Percentiles rank a stretch among this genome's conserved stretches.
These are phyloP conservation scores for Ricordea florida DNA, from an alignment of 92 coral and sea anemone species.

Conservation along the genomic window DNA sequence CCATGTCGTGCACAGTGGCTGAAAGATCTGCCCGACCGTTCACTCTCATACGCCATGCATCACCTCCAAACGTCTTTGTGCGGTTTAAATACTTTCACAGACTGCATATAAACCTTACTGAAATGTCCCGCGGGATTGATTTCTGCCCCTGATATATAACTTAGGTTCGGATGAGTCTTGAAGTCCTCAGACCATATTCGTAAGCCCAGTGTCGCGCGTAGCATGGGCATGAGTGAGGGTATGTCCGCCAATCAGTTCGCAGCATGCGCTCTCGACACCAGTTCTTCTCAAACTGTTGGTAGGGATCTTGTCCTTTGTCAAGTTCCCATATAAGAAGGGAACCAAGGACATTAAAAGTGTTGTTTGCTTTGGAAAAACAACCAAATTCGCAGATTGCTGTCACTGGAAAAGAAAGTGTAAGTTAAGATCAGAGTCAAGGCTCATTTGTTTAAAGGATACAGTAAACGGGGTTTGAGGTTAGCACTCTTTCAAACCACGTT, in stretches of 20 bases:
- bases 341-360: too few relatives aligned
- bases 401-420: too few relatives aligned
- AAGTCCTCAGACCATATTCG: not conserved
- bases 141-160: conserved; percentile 44
- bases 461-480: too few relatives aligned
- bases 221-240: conserved; percentile 59
- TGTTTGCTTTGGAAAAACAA: too few relatives aligned
- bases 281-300: conserved; percentile 16
- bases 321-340: not conserved
- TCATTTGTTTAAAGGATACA: too few relatives aligned
- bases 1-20: conserved; percentile 67
- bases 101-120: conserved; percentile 55
- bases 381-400: too few relatives aligned
- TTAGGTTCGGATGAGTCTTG: conserved; percentile 53
- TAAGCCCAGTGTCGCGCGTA: conserved; percentile 55
- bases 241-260: conserved; percentile 69
- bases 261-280: conserved; percentile 81
- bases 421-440: too few relatives aligned
- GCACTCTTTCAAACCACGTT: too few relatives aligned
- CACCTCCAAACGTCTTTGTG: conserved; percentile 74
- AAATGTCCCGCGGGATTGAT: conserved; percentile 61
- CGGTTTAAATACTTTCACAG: conserved; percentile 45
- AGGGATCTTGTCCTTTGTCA: not conserved
- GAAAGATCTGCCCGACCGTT: conserved; percentile 57
- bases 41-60: conserved; percentile 70